Evolutionary conservation across 2,113 vertebrate genomes (phyloP).

Genomic region (Neogale vison): DNA sequence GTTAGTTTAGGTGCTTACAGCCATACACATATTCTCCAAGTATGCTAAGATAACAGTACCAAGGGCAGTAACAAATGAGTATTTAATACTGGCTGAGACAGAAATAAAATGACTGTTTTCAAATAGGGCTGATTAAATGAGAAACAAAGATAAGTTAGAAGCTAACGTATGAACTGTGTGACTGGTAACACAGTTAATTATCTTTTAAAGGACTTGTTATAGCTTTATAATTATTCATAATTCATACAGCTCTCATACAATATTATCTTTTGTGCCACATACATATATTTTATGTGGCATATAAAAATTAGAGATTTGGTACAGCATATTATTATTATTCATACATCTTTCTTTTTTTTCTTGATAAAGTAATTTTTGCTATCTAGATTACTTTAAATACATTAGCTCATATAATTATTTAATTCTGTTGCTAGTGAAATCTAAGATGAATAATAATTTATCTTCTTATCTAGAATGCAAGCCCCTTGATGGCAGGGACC

Average conservation of each 20-base stretch:
- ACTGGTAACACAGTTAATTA: constrained; percentile 62
- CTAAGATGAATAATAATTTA: neutral
- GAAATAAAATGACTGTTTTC: constrained; percentile 71
- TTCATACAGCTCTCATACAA: constrained; percentile 52
- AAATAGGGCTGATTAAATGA: constrained; percentile 36
- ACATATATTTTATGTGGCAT: neutral
- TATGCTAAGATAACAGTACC: constrained; percentile 25
- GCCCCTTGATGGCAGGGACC: neutral
- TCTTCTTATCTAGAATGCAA: neutral
- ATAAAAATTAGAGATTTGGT: neutral
- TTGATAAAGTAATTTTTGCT: neutral
- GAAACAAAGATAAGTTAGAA: constrained; percentile 60
- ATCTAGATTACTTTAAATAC: neutral
- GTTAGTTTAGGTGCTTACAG: constrained; percentile 30
- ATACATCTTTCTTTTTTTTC: neutral
- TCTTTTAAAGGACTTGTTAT: constrained; percentile 55
- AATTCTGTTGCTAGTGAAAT: constrained; percentile 14
- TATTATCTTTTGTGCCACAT: neutral
- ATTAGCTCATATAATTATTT: neutral
- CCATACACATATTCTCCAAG: neutral
- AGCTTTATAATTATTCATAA: constrained; percentile 66
- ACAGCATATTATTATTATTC: neutral
- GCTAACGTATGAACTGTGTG: constrained; percentile 43
- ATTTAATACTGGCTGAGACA: constrained; percentile 27
- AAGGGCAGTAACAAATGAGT: constrained; percentile 40